Evolutionary conservation across 1,140 invertebrate genomes (phyloP).

Genomic region (Battus philenor): DNA sequence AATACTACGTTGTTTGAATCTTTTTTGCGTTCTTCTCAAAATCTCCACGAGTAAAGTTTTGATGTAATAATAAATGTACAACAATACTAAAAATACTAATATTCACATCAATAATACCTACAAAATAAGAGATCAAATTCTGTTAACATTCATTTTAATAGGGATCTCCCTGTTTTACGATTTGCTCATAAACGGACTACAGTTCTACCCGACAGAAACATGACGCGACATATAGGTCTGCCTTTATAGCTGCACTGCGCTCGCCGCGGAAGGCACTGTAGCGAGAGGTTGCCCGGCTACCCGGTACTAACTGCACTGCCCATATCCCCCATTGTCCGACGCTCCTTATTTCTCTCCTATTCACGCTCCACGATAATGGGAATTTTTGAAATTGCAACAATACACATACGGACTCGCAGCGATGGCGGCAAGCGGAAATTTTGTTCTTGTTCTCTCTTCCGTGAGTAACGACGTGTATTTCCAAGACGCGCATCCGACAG

Average conservation of each 20-base stretch:
- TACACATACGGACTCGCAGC: constrained; percentile 46
- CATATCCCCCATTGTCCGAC: constrained; percentile 36
- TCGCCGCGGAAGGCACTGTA: background rate
- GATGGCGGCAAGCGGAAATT: constrained; percentile 43
- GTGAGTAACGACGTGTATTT: constrained; percentile 26
- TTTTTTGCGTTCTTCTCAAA: too few relatives aligned
- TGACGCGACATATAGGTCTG: constrained; percentile 1
- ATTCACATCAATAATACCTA: too few relatives aligned
- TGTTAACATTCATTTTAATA: too few relatives aligned
- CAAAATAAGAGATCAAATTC: too few relatives aligned
- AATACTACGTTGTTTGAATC: too few relatives aligned
- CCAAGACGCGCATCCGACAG: constrained; percentile 11
- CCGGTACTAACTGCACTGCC: constrained; percentile 8
- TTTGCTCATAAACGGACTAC: constrained; percentile 8
- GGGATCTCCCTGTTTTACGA: constrained; percentile 5
- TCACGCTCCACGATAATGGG: constrained; percentile 48
- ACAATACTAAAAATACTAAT: too few relatives aligned
- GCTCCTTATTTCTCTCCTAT: constrained; percentile 42
- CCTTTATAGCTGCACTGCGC: background rate
- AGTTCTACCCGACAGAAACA: background rate
- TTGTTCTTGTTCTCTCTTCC: constrained; percentile 49
- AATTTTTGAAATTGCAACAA: constrained; percentile 69
- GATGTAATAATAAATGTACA: too few relatives aligned
- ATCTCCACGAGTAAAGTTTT: too few relatives aligned
- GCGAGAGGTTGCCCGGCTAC: constrained; percentile 7